These are phyloP conservation scores for Ophioderma brevispina DNA, from an alignment of 35 echinoderm and acorn worm genomes.

Conservation along the genomic window DNA sequence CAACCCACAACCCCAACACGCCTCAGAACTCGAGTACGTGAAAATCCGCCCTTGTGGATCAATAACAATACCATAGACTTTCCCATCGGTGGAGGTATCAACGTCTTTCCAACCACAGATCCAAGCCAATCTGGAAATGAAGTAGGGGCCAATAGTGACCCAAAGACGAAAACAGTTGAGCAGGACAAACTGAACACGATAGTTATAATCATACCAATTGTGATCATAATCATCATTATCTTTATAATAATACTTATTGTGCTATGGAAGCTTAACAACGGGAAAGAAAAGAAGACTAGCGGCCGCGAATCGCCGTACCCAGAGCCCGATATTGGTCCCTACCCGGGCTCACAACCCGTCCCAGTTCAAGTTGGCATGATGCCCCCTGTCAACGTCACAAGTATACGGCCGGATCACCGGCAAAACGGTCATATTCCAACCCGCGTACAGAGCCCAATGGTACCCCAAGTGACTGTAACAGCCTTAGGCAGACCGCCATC, in stretches of 20 bases:
- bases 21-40: neutral
- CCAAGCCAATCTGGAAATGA: neutral
- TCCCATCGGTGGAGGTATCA: slow-evolving; percentile 14
- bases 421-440: slow-evolving; percentile 19
- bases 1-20: neutral
- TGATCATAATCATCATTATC: slow-evolving; percentile 64
- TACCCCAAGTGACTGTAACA: slow-evolving; percentile 93
- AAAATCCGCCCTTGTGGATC: neutral
- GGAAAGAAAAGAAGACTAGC: slow-evolving; percentile 24
- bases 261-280: slow-evolving; percentile 29
- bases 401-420: slow-evolving; percentile 17
- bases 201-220: slow-evolving; percentile 62
- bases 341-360: slow-evolving; percentile 35
- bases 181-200: slow-evolving; percentile 29
- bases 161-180: slow-evolving; percentile 34
- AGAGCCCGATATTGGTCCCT: slow-evolving; percentile 41
- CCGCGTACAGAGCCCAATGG: slow-evolving; percentile 71
- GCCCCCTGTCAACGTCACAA: slow-evolving; percentile 18
- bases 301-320: slow-evolving; percentile 40
- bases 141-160: slow-evolving; percentile 1
- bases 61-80: slow-evolving; percentile 14
- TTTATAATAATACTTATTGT: slow-evolving; percentile 66
- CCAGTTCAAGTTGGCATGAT: slow-evolving; percentile 33
- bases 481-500: slow-evolving; percentile 86
- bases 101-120: slow-evolving; percentile 27